Percentiles rank a stretch among this genome's conserved stretches.
Conservation (phyloP, 2,888 invertebrate genomes). For the Theodoxus fluviatilis region DNA sequence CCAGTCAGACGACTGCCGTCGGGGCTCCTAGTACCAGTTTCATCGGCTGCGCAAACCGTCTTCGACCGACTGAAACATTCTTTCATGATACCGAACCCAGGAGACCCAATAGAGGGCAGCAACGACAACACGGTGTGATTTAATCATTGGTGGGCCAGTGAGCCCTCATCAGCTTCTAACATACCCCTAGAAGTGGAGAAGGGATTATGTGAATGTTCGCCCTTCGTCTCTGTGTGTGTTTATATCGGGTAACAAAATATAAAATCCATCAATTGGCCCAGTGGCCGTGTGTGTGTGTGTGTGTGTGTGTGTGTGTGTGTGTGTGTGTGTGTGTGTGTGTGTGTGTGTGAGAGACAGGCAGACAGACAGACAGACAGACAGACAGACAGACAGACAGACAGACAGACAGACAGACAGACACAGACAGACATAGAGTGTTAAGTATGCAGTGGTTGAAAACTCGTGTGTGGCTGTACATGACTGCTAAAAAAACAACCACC, state of each 20-base stretch:
- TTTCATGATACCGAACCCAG: no score
- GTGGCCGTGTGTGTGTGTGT: not conserved
- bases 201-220: no score
- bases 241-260: not conserved
- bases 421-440: slow-evolving; percentile 5
- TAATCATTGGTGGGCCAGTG: no score
- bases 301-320: slow-evolving; percentile 19
- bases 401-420: slow-evolving; percentile 8
- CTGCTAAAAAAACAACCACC: not conserved
- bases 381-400: not conserved
- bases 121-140: no score
- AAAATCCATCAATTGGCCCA: not conserved
- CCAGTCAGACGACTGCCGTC: no score
- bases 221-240: not conserved
- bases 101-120: no score
- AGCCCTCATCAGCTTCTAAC: no score
- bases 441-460: not conserved
- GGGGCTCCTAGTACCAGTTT: no score
- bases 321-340: slow-evolving; percentile 3
- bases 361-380: slow-evolving; percentile 3
- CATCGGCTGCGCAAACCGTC: no score
- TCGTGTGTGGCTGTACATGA: not conserved
- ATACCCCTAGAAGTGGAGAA: no score
- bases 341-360: no score
- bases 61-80: no score